Conservation (phyloP, 1,140 invertebrate species). For the Homalodisca vitripennis region DNA sequence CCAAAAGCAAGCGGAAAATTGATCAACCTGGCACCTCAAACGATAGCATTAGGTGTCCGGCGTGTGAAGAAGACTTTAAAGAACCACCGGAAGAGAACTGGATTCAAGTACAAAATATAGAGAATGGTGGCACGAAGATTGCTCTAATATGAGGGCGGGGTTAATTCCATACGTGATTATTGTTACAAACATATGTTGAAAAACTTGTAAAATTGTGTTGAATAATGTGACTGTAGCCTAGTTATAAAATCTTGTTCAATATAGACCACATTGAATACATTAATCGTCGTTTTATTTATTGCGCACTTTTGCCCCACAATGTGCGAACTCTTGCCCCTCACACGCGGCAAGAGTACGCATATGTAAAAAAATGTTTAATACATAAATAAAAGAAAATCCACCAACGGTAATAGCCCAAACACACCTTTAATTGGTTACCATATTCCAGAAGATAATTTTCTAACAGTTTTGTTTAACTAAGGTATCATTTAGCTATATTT, state of each 20-base stretch:
- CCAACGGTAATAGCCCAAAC: no score
- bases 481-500: no score
- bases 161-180: no score
- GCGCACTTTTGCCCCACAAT: not conserved
- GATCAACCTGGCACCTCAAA: no score
- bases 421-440: not conserved
- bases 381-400: not conserved
- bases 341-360: not conserved
- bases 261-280: not conserved
- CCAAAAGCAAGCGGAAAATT: no score
- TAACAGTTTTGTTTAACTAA: not conserved
- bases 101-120: no score
- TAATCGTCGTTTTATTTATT: not conserved
- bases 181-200: not conserved
- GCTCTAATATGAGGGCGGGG: no score
- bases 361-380: not conserved
- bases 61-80: no score
- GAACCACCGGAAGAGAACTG: no score
- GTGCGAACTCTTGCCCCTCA: not conserved
- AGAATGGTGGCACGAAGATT: no score
- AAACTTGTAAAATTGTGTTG: not conserved
- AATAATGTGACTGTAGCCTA: not conserved
- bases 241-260: not conserved
- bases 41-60: no score
- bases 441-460: not conserved